Conservation (phyloP, 2,888 invertebrate genomes). For the Callinectes sapidus region DNA sequence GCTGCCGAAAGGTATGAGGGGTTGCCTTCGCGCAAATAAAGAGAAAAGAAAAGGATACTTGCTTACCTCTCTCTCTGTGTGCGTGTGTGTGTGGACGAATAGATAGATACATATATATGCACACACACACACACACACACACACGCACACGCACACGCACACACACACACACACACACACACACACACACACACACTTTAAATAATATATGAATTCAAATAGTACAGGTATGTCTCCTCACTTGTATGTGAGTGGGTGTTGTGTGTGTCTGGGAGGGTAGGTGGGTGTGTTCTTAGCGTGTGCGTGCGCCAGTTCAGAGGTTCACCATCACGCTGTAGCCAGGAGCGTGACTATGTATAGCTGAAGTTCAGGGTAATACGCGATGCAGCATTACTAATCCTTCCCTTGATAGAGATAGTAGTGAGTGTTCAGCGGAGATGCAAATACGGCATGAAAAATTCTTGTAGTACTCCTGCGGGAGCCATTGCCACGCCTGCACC, state of each 20-base stretch:
- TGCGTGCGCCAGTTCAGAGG: not conserved
- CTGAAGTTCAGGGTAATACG: conserved; percentile 19
- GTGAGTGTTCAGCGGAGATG: not conserved
- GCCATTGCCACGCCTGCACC: not conserved
- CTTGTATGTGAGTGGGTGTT: not conserved
- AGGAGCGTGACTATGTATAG: not conserved
- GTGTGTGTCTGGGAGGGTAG: not conserved
- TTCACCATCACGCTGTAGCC: not conserved
- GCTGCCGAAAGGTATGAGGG: not conserved
- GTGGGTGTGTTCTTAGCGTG: not conserved
- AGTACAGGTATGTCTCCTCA: not conserved
- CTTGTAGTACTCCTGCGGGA: not conserved
- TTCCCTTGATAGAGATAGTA: conserved; percentile 5
- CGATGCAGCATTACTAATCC: conserved; percentile 6
- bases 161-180: not conserved
- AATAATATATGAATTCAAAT: not conserved
- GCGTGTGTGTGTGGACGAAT: not conserved
- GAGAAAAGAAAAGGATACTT: no score
- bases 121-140: conserved; percentile 41
- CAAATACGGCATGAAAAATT: conserved; percentile 1
- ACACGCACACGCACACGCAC: not conserved
- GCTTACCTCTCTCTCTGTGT: no score
- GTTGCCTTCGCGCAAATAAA: not conserved
- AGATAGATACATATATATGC: conserved; percentile 45
- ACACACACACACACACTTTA: no score